phyloP scores from a whole-genome alignment of 2,888 invertebrate genomes.

The Apodemia zela region DNA sequence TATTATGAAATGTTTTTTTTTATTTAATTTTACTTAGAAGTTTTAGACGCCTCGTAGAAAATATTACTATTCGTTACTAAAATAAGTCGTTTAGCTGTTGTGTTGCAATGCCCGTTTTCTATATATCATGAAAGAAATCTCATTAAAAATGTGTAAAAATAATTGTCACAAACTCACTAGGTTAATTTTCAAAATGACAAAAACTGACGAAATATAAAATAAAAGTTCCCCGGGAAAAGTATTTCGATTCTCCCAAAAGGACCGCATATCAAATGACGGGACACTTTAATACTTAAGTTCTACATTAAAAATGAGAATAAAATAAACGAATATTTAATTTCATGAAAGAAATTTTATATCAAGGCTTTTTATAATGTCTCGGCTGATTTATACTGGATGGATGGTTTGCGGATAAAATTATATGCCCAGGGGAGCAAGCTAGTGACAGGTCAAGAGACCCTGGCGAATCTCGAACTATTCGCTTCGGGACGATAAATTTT shows the following conservation, averaged over 20 bases:
- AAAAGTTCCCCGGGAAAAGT: neutral
- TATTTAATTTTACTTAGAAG: too few relatives aligned
- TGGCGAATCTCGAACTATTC: conserved; percentile 51
- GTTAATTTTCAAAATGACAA: too few relatives aligned
- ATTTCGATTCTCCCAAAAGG: neutral
- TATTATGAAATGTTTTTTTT: too few relatives aligned
- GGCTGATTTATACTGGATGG: conserved; percentile 6
- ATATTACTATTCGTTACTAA: too few relatives aligned
- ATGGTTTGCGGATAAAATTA: conserved; percentile 46
- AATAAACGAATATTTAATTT: conserved; percentile 5
- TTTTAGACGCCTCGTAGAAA: too few relatives aligned
- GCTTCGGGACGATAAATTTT: conserved; percentile 60
- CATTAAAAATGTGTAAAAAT: too few relatives aligned
- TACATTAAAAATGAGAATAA: neutral
- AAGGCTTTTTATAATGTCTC: neutral
- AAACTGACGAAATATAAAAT: neutral
- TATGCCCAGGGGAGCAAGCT: conserved; percentile 60
- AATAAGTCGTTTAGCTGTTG: too few relatives aligned
- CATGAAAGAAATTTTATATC: conserved; percentile 4
- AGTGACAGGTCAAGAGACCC: conserved; percentile 62
- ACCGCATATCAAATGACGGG: neutral
- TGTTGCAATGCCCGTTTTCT: too few relatives aligned
- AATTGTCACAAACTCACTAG: too few relatives aligned
- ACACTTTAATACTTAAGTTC: neutral
- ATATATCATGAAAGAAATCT: too few relatives aligned